Evolutionary conservation across 2,797 vertebrate genomes (phyloP), one percentile per base, ranked within the genome.

Genomic region (Phylloscopus collybita): DNA sequence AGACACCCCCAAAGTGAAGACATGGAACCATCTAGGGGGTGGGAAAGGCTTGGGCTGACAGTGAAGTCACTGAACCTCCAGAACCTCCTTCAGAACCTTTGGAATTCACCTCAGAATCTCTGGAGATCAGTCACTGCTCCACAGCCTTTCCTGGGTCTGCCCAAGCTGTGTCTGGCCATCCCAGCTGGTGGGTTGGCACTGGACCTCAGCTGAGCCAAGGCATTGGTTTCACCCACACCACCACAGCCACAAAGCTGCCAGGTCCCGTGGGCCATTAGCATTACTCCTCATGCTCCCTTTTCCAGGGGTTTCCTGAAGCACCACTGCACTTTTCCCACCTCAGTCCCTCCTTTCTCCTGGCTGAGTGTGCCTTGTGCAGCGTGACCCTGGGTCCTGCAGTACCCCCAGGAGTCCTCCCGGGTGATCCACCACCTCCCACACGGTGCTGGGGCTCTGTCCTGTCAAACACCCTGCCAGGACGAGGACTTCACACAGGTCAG

Each of bases 291-390:
- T 20, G 42, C 30, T 92, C 49, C 22, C 25, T 83, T 76, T 73
- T 18, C 40, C 6, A 0, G 11, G 57, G 13, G 19, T 25, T 59
- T 70, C 27, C 44, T 38, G 47, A 50, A 80, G 67, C n/a, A 44
- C 4, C 30, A 22, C 49, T 29, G 50, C 1, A 0, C 42, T 59
- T 72, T 40, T 44, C 57, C 38, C 53, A 78, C 5, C 9, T 0
- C 1, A 40, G n/a, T 6, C 1, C 40, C 36, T 3, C 8, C 7
- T 2, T 2, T 4, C 65, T 51, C n/a, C 22, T 5, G 8, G 5
- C 50, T 62, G 56, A 26, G 16, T 25, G 45, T 1, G 7, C 61
- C 11, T 18, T 3, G 30, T 44, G 49, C 70, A 69, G 11, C 0
- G 29, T 14, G 38, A 13, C 21, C 10, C 36, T 5, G 36, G 36